Conservation (phyloP, 1,140 invertebrate genomes). For the Bombus turneri region DNA sequence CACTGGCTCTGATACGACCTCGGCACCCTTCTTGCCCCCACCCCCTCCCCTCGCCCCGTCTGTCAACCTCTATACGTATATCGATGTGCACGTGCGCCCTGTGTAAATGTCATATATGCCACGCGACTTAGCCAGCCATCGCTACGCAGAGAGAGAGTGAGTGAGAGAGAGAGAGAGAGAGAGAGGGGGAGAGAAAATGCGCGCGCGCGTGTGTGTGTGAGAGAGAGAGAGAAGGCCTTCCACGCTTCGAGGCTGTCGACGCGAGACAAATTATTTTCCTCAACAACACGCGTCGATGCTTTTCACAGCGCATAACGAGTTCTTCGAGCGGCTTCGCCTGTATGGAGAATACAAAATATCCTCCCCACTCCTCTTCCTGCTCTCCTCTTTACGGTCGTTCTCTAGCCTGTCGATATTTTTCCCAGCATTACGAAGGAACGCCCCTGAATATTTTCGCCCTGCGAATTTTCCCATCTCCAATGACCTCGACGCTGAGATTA, state of each 20-base stretch:
- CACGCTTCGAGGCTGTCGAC: constrained; percentile 51
- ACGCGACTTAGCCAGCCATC: constrained; percentile 42
- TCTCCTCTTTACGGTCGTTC: constrained; percentile 4
- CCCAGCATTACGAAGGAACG: constrained; percentile 4
- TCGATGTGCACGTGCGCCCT: constrained; percentile 44
- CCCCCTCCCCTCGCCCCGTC: too few species aligned
- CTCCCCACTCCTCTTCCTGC: background rate
- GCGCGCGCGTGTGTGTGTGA: too few species aligned
- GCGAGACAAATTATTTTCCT: constrained; percentile 67
- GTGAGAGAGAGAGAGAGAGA: background rate
- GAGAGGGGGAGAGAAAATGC: too few species aligned
- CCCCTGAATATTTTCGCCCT: constrained; percentile 30
- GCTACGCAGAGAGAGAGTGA: background rate
- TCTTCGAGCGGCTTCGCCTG: constrained; percentile 37
- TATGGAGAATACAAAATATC: constrained; percentile 33
- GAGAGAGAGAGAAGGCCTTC: constrained; percentile 30
- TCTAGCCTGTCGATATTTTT: constrained; percentile 27
- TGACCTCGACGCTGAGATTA: constrained; percentile 28
- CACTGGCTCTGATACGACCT: constrained; percentile 73
- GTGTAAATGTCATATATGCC: constrained; percentile 64
- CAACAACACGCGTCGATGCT: constrained; percentile 55
- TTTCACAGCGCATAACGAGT: constrained; percentile 54
- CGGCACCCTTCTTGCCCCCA: constrained; percentile 52
- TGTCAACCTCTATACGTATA: constrained; percentile 24
- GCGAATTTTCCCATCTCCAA: constrained; percentile 15